A percentile compares a stretch with the other conserved stretches of the same genome.
Evolutionary conservation across 2,888 invertebrate species (phyloP).

Genomic region (Arge pagana): DNA sequence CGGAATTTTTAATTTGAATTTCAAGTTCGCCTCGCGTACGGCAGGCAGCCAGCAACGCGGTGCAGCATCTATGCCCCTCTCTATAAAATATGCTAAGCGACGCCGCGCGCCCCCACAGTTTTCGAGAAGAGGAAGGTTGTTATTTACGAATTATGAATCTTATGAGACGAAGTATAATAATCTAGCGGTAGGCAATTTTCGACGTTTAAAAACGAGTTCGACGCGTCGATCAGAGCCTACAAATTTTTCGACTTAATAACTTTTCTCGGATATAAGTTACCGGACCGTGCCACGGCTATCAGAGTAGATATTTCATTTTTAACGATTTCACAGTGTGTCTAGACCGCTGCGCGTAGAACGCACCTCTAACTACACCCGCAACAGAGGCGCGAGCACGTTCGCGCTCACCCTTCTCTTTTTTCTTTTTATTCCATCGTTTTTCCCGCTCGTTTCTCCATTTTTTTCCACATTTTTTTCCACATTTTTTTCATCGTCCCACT

Average conservation of each 20-base stretch:
- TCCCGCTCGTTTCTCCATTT: neutral
- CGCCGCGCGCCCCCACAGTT: conserved; percentile 35
- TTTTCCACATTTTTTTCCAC: no score
- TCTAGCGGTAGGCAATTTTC: conserved; percentile 37
- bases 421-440: no score
- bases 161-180: conserved; percentile 51
- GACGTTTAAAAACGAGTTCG: conserved; percentile 33
- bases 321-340: conserved; percentile 7
- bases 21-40: conserved; percentile 43
- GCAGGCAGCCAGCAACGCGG: no score
- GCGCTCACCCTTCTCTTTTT: no score
- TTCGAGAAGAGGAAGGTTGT: conserved; percentile 43
- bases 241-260: conserved; percentile 20
- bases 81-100: conserved; percentile 55
- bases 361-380: no score
- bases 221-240: conserved; percentile 31
- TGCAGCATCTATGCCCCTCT: conserved; percentile 26
- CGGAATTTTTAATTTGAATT: conserved; percentile 55
- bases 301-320: conserved; percentile 15
- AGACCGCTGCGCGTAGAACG: no score
- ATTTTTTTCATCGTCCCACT: neutral
- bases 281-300: neutral
- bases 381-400: no score
- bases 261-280: conserved; percentile 1
- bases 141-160: conserved; percentile 57